These are phyloP conservation scores for Cremastobaeus sp. DNA, from an alignment of 2,888 invertebrate species.

Conservation along the genomic window DNA sequence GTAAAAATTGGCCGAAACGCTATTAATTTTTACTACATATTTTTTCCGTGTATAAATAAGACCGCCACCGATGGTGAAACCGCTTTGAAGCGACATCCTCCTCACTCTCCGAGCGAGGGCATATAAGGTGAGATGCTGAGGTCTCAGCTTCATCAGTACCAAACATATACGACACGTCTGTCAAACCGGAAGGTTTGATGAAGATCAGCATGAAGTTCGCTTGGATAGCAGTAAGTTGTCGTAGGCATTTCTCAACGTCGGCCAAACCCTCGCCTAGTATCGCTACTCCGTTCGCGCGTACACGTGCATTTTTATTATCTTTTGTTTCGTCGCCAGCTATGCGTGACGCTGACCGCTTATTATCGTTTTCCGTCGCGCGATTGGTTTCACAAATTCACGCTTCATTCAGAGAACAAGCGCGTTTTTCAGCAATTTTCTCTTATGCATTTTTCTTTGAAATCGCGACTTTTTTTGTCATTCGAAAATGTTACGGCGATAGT, in stretches of 20 bases:
- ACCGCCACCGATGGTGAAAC: conserved; percentile 70
- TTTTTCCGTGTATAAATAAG: conserved; percentile 65
- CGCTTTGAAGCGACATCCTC: conserved; percentile 68
- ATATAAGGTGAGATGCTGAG: conserved; percentile 78
- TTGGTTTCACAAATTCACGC: no score
- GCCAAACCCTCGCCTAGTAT: no score
- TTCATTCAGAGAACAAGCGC: no score
- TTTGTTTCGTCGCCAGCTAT: conserved; percentile 5
- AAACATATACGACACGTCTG: conserved; percentile 75
- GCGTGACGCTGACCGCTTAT: neutral
- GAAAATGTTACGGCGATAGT: conserved; percentile 31
- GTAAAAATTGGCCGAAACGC: conserved; percentile 45
- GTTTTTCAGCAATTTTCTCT: no score
- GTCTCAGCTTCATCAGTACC: conserved; percentile 75
- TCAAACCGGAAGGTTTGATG: conserved; percentile 69
- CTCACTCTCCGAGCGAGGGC: conserved; percentile 74
- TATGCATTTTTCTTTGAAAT: no score
- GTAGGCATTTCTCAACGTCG: no score
- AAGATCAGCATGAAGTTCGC: conserved; percentile 70
- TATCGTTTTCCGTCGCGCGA: neutral
- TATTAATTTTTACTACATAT: conserved; percentile 68
- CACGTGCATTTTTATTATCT: neutral
- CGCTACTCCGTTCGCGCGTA: neutral
- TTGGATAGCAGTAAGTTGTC: conserved; percentile 71
- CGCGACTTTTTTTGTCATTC: no score